Conservation (phyloP, 2,888 invertebrate species). For the Lacanobia wlatinum region DNA sequence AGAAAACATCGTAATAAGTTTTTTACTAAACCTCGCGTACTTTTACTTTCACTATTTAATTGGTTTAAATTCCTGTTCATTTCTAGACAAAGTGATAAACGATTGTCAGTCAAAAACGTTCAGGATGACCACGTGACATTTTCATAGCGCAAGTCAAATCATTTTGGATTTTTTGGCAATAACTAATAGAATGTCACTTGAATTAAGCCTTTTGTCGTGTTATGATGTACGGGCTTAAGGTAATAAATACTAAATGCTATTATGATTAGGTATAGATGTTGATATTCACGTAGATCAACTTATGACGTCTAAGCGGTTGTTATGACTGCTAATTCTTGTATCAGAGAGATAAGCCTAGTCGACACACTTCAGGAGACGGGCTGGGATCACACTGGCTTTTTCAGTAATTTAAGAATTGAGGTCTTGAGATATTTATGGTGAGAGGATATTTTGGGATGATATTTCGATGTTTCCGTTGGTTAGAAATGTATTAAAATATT, state of each 20-base stretch:
- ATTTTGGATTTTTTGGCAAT: no score
- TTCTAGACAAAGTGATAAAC: no score
- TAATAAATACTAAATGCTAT: no score
- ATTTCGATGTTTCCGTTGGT: background rate
- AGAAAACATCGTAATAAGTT: background rate
- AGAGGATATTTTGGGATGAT: background rate
- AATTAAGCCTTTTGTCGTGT: no score
- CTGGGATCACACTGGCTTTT: slow-evolving; percentile 36
- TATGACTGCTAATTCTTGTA: slow-evolving; percentile 68
- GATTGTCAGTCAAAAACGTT: no score
- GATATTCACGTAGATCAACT: slow-evolving; percentile 12
- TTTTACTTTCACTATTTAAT: no score
- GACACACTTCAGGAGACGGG: slow-evolving; percentile 30
- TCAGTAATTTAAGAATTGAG: background rate
- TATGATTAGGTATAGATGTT: no score
- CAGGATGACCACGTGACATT: no score
- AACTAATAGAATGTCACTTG: no score
- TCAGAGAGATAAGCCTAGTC: slow-evolving; percentile 67
- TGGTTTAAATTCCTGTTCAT: no score
- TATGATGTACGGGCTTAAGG: no score
- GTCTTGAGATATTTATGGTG: background rate
- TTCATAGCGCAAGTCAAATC: no score
- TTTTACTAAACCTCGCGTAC: background rate
- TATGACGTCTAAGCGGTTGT: slow-evolving; percentile 49
- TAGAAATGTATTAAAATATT: background rate